Conservation (phyloP, 2,113 vertebrate species). For the Neogobius melanostomus region DNA sequence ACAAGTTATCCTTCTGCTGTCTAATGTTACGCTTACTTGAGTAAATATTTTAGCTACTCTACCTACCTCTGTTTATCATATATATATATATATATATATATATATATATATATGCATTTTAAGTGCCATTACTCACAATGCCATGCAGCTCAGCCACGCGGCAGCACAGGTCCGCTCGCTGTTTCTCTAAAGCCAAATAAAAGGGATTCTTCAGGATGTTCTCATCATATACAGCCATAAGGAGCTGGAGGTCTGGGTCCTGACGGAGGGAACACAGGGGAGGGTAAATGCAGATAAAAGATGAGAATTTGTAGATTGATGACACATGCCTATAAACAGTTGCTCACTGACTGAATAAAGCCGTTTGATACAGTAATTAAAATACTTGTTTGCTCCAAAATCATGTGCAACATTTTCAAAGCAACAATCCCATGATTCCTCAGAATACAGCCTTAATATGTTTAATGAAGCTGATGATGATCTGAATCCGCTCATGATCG, state of each 20-base stretch:
- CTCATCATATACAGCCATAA: slow-evolving; percentile 98
- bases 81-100: too few relatives aligned
- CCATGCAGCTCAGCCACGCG: slow-evolving; percentile 88
- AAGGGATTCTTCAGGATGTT: slow-evolving; percentile 94
- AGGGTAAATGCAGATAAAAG: neutral
- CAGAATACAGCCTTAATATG: neutral
- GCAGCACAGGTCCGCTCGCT: slow-evolving; percentile 85
- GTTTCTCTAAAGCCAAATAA: slow-evolving; percentile 90
- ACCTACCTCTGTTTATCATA: too few relatives aligned
- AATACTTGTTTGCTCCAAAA: neutral
- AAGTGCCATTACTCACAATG: slow-evolving; percentile 80
- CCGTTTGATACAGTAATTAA: neutral
- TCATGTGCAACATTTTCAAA: neutral
- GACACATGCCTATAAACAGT: too few relatives aligned
- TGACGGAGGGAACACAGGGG: slow-evolving; percentile 11
- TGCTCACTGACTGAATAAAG: neutral
- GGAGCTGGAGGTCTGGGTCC: slow-evolving; percentile 72
- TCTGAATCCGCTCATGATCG: neutral
- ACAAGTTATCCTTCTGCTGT: too few relatives aligned
- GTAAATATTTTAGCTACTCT: too few relatives aligned
- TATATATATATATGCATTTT: too few relatives aligned
- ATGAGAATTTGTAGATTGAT: too few relatives aligned
- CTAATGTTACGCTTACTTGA: too few relatives aligned
- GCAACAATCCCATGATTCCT: slow-evolving; percentile 1
- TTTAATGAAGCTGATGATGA: neutral